phyloP scores from a whole-genome alignment of 2,113 vertebrate genomes.

The Thymallus thymallus region DNA sequence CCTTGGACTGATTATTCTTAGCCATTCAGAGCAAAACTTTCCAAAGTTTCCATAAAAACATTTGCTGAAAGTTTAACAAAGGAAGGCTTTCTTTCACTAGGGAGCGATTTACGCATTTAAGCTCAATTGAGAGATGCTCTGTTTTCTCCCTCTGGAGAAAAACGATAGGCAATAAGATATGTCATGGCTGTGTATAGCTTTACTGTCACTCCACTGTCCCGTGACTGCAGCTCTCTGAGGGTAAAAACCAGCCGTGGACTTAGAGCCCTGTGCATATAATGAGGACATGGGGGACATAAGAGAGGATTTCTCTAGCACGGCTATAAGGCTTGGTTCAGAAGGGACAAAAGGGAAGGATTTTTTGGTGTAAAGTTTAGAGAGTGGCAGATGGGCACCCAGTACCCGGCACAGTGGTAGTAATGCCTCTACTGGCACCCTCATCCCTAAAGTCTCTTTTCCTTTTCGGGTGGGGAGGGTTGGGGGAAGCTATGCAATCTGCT shows the following conservation, averaged over 20 bases:
- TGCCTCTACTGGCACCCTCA: slow-evolving; percentile 57
- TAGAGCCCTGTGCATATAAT: slow-evolving; percentile 54
- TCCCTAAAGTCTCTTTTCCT: slow-evolving; percentile 52
- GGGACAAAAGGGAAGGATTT: slow-evolving; percentile 50
- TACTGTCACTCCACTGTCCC: slow-evolving; percentile 31
- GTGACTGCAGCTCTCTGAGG: slow-evolving; percentile 25
- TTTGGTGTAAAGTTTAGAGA: slow-evolving; percentile 39
- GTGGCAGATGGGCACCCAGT: slow-evolving; percentile 63
- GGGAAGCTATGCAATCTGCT: slow-evolving; percentile 50
- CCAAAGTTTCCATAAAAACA: slow-evolving; percentile 11
- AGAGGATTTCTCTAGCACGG: slow-evolving; percentile 49
- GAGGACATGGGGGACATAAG: slow-evolving; percentile 61
- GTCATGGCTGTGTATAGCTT: slow-evolving; percentile 47
- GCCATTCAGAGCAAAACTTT: slow-evolving; percentile 11
- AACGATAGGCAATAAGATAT: slow-evolving; percentile 50
- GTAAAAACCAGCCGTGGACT: slow-evolving; percentile 54
- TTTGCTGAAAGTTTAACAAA: not conserved
- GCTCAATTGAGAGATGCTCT: slow-evolving; percentile 16
- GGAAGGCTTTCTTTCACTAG: slow-evolving; percentile 11
- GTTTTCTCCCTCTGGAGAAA: slow-evolving; percentile 19
- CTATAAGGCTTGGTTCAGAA: slow-evolving; percentile 45
- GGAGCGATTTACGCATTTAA: slow-evolving; percentile 29
- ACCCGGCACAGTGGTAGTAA: slow-evolving; percentile 53
- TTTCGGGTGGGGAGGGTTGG: slow-evolving; percentile 28
- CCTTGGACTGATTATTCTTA: slow-evolving; percentile 16